Percentiles rank a stretch among this genome's conserved stretches.
phyloP scores from a whole-genome alignment of 2,113 vertebrate genomes.

The Helogale parvula region DNA sequence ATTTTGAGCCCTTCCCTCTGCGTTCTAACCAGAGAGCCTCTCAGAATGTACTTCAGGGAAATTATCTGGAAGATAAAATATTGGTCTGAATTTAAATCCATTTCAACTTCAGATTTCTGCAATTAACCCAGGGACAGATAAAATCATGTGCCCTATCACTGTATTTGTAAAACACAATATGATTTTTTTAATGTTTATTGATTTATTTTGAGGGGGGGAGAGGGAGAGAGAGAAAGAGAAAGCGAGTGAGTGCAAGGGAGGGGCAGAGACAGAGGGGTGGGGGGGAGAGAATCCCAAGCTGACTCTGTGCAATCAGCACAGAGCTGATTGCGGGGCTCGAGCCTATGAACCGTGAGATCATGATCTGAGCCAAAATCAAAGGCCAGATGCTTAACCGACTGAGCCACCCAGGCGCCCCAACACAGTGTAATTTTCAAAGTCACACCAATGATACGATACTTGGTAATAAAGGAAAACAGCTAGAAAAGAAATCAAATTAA shows the following conservation, averaged over 20 bases:
- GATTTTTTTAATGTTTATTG: background rate
- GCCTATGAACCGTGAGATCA: too few relatives aligned
- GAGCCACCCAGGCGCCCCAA: background rate
- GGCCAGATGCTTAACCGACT: too few relatives aligned
- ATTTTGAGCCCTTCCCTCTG: background rate
- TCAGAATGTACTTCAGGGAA: background rate
- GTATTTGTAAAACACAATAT: background rate
- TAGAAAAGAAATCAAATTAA: slow-evolving; percentile 37
- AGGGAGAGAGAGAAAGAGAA: too few relatives aligned
- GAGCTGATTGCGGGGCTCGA: too few relatives aligned
- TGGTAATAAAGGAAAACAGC: slow-evolving; percentile 27
- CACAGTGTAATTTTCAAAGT: slow-evolving; percentile 10
- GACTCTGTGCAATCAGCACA: too few relatives aligned
- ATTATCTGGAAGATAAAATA: slow-evolving; percentile 46
- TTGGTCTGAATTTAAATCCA: background rate
- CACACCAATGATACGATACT: background rate
- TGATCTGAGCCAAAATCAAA: too few relatives aligned
- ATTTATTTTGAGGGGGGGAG: too few relatives aligned
- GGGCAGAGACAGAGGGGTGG: too few relatives aligned
- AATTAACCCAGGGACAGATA: slow-evolving; percentile 11
- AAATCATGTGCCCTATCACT: background rate
- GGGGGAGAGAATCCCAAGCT: too few relatives aligned
- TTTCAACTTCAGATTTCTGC: background rate
- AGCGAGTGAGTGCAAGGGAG: too few relatives aligned
- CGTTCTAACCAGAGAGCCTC: slow-evolving; percentile 15